Base-by-base conservation (phyloP, 2,888 invertebrate genomes). In the Halictus quadricinctus region DNA sequence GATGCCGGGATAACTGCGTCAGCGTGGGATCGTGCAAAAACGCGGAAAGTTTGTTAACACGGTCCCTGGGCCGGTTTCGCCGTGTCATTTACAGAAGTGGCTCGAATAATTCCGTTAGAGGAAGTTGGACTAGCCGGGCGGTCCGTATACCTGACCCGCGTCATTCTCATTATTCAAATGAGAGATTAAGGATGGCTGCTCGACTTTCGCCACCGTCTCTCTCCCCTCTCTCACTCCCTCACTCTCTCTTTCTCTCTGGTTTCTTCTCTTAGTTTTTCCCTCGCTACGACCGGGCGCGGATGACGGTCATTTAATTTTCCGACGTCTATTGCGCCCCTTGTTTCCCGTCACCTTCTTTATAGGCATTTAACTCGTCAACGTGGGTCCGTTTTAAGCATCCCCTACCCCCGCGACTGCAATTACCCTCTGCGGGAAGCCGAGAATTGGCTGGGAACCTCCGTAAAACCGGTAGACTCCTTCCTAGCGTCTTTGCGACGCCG, bases 161-260 rank as follows among this genome's bases (percentile, higher is more conserved):
- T 72, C 86, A 50, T 81, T 86, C 88, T 84, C 88, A 88, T 92
- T 91, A 91, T 91, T 91, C 90, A 90, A 92, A 91, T 84, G 86
- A 89, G 85, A 91, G 91, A 91, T 91, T 89, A 91, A 90, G 76
- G 81, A 43, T 25, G 70, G 77, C 84, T 88, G 79, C 80, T 85
- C 85, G 79, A 80, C 80, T 86, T 86, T 58, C 70, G 70, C 54
- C 74, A 66, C 75, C 29, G 25, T 36, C 60, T 54, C 43, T 15
- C 60, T 36, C 12, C 29, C 29, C 48, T 29, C 54, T 43, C 60
- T 15, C 60, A 41, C 10, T n/a, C 25, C 41, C 43, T 12, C 5
- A 7, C 73, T 41, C 48, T 72, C 50, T 46, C 66, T 10, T 41
- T 41, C 10, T 36, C 21, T 29, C 5, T 13, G 7, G 46, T 43